These are phyloP conservation scores for Harpagoxenus sublaevis DNA, from an alignment of 2,888 invertebrate genomes.

Conservation along the genomic window DNA sequence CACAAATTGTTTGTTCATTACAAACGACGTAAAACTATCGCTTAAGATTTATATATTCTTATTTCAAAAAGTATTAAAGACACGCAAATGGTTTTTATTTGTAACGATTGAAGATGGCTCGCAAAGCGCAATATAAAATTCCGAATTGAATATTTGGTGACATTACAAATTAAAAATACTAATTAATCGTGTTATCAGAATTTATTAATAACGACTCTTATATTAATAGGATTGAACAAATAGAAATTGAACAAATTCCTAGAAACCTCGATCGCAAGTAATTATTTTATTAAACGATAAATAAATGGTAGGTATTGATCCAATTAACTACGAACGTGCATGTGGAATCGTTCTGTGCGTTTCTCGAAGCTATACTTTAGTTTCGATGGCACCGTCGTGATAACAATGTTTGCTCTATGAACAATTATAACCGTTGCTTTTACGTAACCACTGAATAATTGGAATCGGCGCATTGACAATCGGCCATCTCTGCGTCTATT, in stretches of 20 bases:
- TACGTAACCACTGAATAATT: slow-evolving; percentile 32
- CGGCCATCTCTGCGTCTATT: neutral
- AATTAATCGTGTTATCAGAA: neutral
- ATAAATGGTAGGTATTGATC: neutral
- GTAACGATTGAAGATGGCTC: neutral
- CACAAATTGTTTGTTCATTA: slow-evolving; percentile 10
- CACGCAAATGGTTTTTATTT: neutral
- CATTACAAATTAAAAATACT: neutral
- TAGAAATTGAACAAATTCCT: neutral
- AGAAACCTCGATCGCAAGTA: neutral
- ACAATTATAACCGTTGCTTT: slow-evolving; percentile 39
- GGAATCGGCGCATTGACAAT: neutral
- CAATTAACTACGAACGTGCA: neutral
- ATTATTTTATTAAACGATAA: slow-evolving; percentile 2
- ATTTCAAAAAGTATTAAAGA: neutral
- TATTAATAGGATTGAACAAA: neutral
- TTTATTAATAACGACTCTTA: neutral
- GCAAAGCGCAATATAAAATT: neutral
- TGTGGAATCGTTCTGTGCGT: neutral
- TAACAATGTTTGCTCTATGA: slow-evolving; percentile 31
- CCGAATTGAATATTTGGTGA: neutral
- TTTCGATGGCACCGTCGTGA: slow-evolving; percentile 20
- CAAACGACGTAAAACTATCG: neutral
- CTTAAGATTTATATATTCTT: neutral
- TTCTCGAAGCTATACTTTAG: neutral